phyloP scores from a whole-genome alignment of 1,140 invertebrate genomes.

The Andricus grossulariae region DNA sequence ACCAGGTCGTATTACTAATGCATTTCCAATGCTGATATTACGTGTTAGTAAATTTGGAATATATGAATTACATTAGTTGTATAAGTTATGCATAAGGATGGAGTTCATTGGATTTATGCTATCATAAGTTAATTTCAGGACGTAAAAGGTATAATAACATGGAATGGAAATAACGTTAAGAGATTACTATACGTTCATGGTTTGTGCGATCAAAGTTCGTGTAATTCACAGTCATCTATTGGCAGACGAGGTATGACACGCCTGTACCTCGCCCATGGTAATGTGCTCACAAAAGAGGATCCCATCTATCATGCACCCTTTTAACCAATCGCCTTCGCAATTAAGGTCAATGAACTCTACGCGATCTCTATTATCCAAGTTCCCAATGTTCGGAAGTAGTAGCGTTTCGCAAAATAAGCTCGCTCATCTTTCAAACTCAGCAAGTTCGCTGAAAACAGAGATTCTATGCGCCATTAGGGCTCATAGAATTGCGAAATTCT shows the following conservation, averaged over 20 bases:
- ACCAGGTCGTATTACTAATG: conserved; percentile 3
- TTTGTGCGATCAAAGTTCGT: conserved; percentile 15
- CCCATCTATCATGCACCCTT: conserved; percentile 64
- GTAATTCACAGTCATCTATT: conserved; percentile 21
- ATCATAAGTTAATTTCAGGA: not conserved
- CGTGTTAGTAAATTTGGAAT: too few species aligned
- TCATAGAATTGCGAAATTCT: too few species aligned
- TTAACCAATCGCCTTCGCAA: conserved; percentile 65
- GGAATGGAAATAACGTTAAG: not conserved
- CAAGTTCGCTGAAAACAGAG: not conserved
- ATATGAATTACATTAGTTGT: too few species aligned
- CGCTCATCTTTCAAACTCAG: too few species aligned
- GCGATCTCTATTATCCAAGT: conserved; percentile 47
- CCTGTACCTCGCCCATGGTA: conserved; percentile 62
- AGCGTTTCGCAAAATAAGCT: not conserved
- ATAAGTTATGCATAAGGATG: too few species aligned
- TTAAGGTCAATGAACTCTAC: conserved; percentile 62
- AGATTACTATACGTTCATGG: not conserved
- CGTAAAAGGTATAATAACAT: not conserved
- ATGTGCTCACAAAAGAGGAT: conserved; percentile 55
- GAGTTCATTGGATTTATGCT: too few species aligned
- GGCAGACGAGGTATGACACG: conserved; percentile 46
- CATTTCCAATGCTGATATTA: too few species aligned
- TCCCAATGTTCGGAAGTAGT: conserved; percentile 42
- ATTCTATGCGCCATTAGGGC: too few species aligned